Conservation (phyloP, 2,797 vertebrate genomes). For the Alectoris magna region DNA sequence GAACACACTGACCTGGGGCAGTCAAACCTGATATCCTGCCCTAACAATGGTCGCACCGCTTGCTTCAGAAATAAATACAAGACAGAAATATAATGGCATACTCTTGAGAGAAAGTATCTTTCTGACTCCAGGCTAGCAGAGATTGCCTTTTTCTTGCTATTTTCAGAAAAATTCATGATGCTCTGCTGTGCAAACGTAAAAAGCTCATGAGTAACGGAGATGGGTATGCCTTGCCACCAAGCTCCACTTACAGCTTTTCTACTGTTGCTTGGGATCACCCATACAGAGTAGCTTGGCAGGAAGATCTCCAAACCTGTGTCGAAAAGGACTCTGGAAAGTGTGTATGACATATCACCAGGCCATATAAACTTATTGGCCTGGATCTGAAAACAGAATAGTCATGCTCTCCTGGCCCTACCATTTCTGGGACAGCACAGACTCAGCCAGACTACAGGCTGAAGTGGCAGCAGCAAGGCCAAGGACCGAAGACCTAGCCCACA, state of each 20-base stretch:
- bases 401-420: not conserved
- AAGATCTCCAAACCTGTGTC: not conserved
- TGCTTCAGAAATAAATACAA: conserved; percentile 25
- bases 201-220: not conserved
- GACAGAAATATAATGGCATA: not conserved
- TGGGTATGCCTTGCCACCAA: not conserved
- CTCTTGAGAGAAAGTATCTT: conserved; percentile 14
- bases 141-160: not conserved
- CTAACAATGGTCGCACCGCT: not conserved
- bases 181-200: not conserved
- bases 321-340: not conserved
- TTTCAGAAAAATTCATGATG: not conserved
- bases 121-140: not conserved
- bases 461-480: not conserved
- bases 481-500: not conserved
- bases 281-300: not conserved
- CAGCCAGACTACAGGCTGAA: not conserved
- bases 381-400: not conserved
- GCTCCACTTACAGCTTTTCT: not conserved
- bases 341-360: not conserved
- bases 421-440: not conserved
- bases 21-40: not conserved
- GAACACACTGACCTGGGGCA: not conserved
- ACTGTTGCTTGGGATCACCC: not conserved
- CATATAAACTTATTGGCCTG: not conserved